Conservation (phyloP, 2,113 vertebrate species). For the Poeciliopsis occidentalis region DNA sequence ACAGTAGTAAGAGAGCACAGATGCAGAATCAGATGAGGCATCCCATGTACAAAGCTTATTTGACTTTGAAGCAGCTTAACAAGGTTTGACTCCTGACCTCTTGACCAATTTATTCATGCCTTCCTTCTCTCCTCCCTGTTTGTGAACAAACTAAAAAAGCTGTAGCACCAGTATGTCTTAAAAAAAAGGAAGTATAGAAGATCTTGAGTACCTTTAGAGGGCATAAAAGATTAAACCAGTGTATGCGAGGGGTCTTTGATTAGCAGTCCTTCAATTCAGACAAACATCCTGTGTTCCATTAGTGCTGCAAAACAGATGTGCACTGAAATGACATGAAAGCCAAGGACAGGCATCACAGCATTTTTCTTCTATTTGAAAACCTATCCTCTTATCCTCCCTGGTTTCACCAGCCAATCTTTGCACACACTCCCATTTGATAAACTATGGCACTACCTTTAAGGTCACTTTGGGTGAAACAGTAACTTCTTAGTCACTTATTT, state of each 20-base stretch:
- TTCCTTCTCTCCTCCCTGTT: background rate
- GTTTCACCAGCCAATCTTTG: background rate
- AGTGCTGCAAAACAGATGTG: slow-evolving; percentile 38
- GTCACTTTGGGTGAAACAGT: slow-evolving; percentile 36
- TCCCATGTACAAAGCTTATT: slow-evolving; percentile 10
- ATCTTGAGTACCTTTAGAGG: slow-evolving; percentile 35
- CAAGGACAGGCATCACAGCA: background rate
- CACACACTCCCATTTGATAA: slow-evolving; percentile 3
- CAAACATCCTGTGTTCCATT: slow-evolving; percentile 16
- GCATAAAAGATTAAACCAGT: slow-evolving; percentile 45
- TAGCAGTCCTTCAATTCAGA: slow-evolving; percentile 36
- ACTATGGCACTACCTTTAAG: slow-evolving; percentile 16
- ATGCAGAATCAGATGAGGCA: no score
- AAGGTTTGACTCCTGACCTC: background rate
- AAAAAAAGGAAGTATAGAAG: slow-evolving; percentile 29
- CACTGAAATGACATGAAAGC: slow-evolving; percentile 42
- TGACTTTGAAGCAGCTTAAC: background rate
- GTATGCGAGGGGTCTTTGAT: slow-evolving; percentile 51
- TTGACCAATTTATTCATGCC: background rate
- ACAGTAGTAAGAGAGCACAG: slow-evolving; percentile 32
- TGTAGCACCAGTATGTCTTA: no score
- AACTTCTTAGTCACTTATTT: slow-evolving; percentile 27
- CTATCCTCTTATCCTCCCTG: no score
- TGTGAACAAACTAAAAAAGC: no score
- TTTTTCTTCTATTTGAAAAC: background rate